These are phyloP conservation scores for Diarsia mendica DNA, from an alignment of 2,888 invertebrate species.

Conservation along the genomic window DNA sequence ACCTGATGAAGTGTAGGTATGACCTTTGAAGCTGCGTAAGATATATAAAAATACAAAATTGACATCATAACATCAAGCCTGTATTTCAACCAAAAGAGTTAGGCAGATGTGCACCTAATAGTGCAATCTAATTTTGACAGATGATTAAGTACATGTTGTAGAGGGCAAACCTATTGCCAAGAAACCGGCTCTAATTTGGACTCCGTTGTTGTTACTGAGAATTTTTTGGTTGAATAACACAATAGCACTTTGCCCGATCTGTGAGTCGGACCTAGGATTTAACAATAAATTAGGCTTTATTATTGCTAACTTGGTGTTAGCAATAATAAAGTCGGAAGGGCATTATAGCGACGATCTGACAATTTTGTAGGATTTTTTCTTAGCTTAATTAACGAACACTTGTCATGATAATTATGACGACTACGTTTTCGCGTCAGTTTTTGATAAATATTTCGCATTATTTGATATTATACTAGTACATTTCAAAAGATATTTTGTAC, in stretches of 20 bases:
- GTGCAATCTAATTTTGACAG: not conserved
- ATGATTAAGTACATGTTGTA: not conserved
- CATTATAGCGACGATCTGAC: not conserved
- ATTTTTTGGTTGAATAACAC: not conserved
- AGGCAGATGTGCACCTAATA: not conserved
- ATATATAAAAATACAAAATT: not conserved
- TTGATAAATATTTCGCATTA: too few relatives aligned
- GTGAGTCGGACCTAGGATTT: not conserved
- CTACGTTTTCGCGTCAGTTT: too few relatives aligned
- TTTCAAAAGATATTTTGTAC: not conserved
- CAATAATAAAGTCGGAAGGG: not conserved
- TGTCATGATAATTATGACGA: too few relatives aligned
- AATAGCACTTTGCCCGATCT: not conserved
- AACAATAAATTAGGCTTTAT: not conserved
- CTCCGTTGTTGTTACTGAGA: not conserved
- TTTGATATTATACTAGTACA: too few relatives aligned
- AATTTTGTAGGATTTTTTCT: not conserved
- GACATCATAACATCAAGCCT: not conserved
- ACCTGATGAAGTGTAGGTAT: not conserved
- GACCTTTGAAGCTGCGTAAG: not conserved
- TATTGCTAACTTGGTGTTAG: too few relatives aligned
- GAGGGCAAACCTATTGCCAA: not conserved
- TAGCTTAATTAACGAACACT: too few relatives aligned
- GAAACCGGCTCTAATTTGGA: rapidly evolving
- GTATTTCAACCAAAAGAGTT: not conserved